Percentiles rank a stretch among this genome's conserved stretches.
Conservation (phyloP, 2,888 invertebrate genomes). For the Pinctada fucata region DNA sequence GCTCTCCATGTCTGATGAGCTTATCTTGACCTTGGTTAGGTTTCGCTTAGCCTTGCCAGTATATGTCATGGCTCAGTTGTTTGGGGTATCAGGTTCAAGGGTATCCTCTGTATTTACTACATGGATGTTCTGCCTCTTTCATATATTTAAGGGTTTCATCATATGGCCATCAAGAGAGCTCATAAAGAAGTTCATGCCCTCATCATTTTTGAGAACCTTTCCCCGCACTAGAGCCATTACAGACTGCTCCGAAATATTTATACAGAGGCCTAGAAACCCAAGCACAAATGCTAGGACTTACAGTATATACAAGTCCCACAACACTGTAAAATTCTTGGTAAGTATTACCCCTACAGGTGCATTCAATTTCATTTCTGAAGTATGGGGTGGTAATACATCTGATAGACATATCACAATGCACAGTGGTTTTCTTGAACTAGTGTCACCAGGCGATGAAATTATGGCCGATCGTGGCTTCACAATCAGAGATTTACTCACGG, state of each 20-base stretch:
- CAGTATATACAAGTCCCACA: constrained; percentile 20
- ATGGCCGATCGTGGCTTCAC: constrained; percentile 30
- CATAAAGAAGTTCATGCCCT: constrained; percentile 34
- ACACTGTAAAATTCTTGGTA: constrained; percentile 13
- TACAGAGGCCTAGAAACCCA: constrained; percentile 38
- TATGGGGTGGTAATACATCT: constrained; percentile 18
- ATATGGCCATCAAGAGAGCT: constrained; percentile 33
- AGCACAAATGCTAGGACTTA: constrained; percentile 33
- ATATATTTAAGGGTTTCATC: constrained; percentile 30
- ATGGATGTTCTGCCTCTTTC: constrained; percentile 31
- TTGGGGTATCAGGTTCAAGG: constrained; percentile 28
- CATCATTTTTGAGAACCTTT: constrained; percentile 25
- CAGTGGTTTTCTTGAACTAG: constrained; percentile 19
- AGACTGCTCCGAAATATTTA: constrained; percentile 43
- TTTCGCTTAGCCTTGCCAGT: constrained; percentile 29
- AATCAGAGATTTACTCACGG: constrained; percentile 22
- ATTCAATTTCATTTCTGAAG: constrained; percentile 19
- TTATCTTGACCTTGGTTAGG: constrained; percentile 32
- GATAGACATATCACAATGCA: constrained; percentile 11
- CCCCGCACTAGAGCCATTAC: constrained; percentile 33
- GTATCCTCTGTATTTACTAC: constrained; percentile 34
- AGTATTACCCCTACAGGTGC: constrained; percentile 14
- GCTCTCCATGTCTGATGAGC: constrained; percentile 28
- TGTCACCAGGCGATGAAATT: constrained; percentile 24
- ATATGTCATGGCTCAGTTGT: constrained; percentile 20